These are phyloP conservation scores for Prionace glauca DNA, from an alignment of 2,797 vertebrate species.

Conservation along the genomic window DNA sequence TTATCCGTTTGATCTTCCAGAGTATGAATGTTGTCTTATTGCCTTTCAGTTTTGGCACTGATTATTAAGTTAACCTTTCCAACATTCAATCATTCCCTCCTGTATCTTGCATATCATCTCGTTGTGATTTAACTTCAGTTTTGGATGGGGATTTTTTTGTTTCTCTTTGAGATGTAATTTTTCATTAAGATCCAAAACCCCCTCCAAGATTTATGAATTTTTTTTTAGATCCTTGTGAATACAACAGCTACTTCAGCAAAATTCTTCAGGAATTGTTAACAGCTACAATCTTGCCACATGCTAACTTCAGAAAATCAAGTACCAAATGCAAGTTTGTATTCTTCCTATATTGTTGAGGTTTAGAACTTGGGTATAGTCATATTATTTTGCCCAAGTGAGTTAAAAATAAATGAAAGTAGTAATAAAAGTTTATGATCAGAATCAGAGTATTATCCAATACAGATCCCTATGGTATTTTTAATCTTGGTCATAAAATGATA, in stretches of 20 bases:
- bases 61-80: neutral
- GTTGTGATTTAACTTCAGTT: neutral
- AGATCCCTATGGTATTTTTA: neutral
- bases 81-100: neutral
- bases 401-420: neutral
- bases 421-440: neutral
- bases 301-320: neutral
- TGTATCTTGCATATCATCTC: slow-evolving; percentile 3
- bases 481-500: neutral
- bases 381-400: neutral
- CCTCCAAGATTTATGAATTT: neutral
- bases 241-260: neutral
- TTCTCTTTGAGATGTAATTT: neutral
- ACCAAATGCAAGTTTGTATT: neutral
- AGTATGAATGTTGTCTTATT: slow-evolving; percentile 19
- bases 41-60: slow-evolving; percentile 24
- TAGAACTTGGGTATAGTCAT: neutral
- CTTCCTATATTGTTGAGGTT: neutral
- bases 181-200: slow-evolving; percentile 11
- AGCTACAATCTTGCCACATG: neutral
- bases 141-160: neutral
- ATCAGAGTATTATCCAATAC: neutral
- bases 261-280: neutral
- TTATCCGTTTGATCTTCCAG: slow-evolving; percentile 28
- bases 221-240: neutral